Conservation (phyloP, 2,113 vertebrate genomes). For the Tylochromis polylepis region DNA sequence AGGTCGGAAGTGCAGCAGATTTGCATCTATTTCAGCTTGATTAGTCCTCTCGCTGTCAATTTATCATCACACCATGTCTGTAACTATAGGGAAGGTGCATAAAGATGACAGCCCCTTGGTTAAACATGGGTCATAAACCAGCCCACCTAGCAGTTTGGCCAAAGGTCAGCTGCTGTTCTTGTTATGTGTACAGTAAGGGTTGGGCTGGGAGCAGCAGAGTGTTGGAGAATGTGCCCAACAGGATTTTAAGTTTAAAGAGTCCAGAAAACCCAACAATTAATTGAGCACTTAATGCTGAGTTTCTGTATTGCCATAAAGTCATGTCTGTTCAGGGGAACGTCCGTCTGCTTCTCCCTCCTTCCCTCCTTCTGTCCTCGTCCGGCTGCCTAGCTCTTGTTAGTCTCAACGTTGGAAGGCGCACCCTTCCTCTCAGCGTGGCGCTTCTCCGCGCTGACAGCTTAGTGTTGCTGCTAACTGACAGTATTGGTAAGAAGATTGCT, state of each 20-base stretch:
- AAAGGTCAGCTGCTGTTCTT: conserved; percentile 30
- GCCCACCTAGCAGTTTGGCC: background rate
- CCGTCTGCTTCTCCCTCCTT: background rate
- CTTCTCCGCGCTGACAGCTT: conserved; percentile 7
- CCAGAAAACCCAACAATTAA: background rate
- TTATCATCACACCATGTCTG: background rate
- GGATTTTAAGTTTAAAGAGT: background rate
- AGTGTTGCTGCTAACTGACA: conserved; percentile 27
- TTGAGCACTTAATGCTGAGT: background rate
- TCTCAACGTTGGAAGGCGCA: background rate
- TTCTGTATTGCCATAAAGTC: background rate
- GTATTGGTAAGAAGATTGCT: conserved; percentile 2
- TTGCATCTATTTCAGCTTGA: background rate
- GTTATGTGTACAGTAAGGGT: conserved; percentile 13
- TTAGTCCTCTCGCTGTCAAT: background rate
- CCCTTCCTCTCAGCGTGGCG: background rate
- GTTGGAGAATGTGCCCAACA: background rate
- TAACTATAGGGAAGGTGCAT: background rate
- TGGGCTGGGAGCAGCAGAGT: background rate
- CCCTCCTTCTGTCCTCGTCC: background rate
- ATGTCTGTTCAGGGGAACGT: background rate
- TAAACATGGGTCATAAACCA: conserved; percentile 29
- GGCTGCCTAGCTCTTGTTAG: conserved; percentile 22
- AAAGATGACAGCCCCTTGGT: background rate
- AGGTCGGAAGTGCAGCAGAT: background rate